Base-by-base conservation (phyloP, 2,888 invertebrate species). In the Zhuqinia jingwanae region DNA sequence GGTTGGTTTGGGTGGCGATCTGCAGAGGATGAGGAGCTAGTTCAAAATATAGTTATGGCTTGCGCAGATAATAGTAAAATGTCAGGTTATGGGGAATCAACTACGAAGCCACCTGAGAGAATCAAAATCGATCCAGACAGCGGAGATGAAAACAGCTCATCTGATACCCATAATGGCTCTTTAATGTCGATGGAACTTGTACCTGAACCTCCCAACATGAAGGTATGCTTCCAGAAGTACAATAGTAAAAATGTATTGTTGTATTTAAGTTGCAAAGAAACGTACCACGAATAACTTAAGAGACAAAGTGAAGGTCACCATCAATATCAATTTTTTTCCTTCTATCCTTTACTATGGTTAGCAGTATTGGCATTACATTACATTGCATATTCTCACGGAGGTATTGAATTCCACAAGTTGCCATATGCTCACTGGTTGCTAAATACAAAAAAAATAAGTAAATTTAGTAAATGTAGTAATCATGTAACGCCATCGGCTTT, bases 1-100 rank as follows among this genome's bases (percentile, higher is more conserved):
- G 98, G 99, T 75, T 97, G 97, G 96, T 94, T 98, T 56, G 97
- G 98, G 81, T 98, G 98, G 97, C 94, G 99, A 76, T 97, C 96
- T 89, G 93, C 94, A 65, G 96, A 97, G 91, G 99, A 99, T 92
- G 99, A 99, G 93, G 95, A 96, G 88, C 93, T 99, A 73, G 93
- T 99, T 8, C 96, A 96, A 91, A 96, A 96, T 27, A 94, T 97
- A 89, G 95, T 96, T 25, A 94, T 95, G 92, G 97, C 97, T 1
- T 97, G 96, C 93, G 95, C 95, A 90, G 95, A 95, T 87, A 96
- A 96, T 92, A 92, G 95, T 76, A 94, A 88, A 83, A 60, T 70
- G 68, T 53, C 87, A 11, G 79, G 73, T 20, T 36, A 63, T n/a
- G 87, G 70, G 15, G 87, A 86, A 45, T 20, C 77, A 27, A 86